Conservation (phyloP, 2,113 vertebrate species). For the Phylloscopus whistleri region DNA sequence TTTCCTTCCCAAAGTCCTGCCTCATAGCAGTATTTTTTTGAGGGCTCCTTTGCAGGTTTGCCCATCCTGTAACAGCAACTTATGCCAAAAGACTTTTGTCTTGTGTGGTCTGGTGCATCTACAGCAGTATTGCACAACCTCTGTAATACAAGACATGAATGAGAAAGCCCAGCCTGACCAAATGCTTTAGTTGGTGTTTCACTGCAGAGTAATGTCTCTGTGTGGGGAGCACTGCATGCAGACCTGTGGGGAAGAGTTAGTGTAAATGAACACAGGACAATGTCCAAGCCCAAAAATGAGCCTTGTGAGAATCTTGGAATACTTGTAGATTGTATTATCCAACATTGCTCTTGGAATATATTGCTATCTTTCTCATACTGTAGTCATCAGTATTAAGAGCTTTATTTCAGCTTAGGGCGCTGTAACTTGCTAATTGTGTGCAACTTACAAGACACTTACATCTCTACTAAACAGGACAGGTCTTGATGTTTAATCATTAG, state of each 20-base stretch:
- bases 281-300: background rate
- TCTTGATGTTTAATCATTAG: background rate
- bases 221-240: background rate
- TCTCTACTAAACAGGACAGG: background rate
- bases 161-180: background rate
- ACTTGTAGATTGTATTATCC: background rate
- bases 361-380: background rate
- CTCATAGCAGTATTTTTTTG: background rate
- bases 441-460: accelerated
- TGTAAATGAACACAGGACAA: background rate
- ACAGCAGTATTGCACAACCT: background rate
- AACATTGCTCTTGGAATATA: background rate
- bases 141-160: background rate
- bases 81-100: background rate
- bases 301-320: background rate
- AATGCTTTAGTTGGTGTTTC: background rate
- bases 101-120: background rate
- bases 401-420: background rate
- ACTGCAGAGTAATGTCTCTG: background rate
- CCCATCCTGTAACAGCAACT: background rate
- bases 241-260: background rate
- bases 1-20: background rate
- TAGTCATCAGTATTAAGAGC: background rate
- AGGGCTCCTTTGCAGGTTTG: background rate
- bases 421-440: background rate